Evolutionary conservation across 2,888 invertebrate genomes (phyloP).

Genomic region (Melipona bicolor): DNA sequence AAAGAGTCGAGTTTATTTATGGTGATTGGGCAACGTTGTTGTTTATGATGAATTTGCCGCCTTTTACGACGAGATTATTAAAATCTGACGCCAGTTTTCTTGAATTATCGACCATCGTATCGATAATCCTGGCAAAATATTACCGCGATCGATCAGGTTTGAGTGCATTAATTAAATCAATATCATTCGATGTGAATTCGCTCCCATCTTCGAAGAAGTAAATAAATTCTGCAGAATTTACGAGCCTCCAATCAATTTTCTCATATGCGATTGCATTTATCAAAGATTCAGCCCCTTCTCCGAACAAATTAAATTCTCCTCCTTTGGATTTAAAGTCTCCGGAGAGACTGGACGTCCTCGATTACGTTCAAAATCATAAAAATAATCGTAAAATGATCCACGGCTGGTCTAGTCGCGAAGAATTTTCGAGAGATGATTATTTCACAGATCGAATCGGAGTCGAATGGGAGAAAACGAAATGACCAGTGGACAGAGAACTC

Average conservation of each 20-base stretch:
- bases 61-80: no score
- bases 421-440: conserved; percentile 13
- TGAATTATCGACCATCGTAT: no score
- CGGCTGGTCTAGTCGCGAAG: neutral
- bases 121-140: no score
- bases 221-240: neutral
- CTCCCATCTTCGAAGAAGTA: neutral
- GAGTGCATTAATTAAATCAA: neutral
- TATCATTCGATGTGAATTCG: neutral
- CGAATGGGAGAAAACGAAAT: conserved; percentile 25
- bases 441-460: conserved; percentile 37
- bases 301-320: neutral
- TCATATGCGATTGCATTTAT: no score
- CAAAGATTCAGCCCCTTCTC: neutral
- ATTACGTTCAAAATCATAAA: no score
- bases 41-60: no score
- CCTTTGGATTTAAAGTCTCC: neutral
- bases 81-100: no score
- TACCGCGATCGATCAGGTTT: no score
- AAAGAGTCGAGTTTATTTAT: neutral
- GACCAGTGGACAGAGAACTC: conserved; percentile 55
- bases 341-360: neutral
- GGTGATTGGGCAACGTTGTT: no score
- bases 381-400: no score
- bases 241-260: neutral